Conservation (phyloP, 2,888 invertebrate species). For the Autographa pulchrina region DNA sequence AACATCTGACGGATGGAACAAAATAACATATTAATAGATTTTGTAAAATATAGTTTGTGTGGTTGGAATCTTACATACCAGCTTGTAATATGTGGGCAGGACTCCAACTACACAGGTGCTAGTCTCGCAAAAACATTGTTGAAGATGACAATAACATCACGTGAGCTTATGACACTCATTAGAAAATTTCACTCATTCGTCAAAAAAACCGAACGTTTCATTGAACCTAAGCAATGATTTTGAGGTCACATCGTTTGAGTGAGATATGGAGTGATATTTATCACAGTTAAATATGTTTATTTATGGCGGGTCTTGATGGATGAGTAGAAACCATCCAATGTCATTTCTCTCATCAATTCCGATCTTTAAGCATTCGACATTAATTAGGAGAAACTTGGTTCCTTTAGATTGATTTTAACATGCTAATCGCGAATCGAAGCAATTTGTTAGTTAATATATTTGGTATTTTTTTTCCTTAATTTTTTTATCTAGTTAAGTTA, state of each 20-base stretch:
- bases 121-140: slow-evolving; percentile 15
- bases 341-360: slow-evolving; percentile 31
- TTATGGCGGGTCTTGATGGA: slow-evolving; percentile 28
- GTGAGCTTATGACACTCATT: slow-evolving; percentile 22
- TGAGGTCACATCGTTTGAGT: slow-evolving; percentile 28
- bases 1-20: slow-evolving; percentile 18
- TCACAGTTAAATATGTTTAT: slow-evolving; percentile 36
- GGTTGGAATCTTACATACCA: slow-evolving; percentile 35
- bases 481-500: not conserved
- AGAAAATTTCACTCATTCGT: slow-evolving; percentile 19
- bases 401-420: not conserved
- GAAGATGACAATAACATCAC: slow-evolving; percentile 37
- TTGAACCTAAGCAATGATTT: slow-evolving; percentile 45
- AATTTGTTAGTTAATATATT: not conserved
- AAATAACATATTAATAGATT: slow-evolving; percentile 46
- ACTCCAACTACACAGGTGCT: slow-evolving; percentile 46
- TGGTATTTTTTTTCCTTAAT: not conserved
- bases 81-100: slow-evolving; percentile 38
- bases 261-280: slow-evolving; percentile 42
- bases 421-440: not conserved
- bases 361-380: slow-evolving; percentile 33
- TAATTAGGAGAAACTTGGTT: slow-evolving; percentile 21
- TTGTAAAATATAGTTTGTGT: slow-evolving; percentile 40
- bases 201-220: slow-evolving; percentile 20
- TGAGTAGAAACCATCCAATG: slow-evolving; percentile 45